Evolutionary conservation across 2,113 vertebrate species (phyloP).

Genomic region (Gnathonemus longibarbis): DNA sequence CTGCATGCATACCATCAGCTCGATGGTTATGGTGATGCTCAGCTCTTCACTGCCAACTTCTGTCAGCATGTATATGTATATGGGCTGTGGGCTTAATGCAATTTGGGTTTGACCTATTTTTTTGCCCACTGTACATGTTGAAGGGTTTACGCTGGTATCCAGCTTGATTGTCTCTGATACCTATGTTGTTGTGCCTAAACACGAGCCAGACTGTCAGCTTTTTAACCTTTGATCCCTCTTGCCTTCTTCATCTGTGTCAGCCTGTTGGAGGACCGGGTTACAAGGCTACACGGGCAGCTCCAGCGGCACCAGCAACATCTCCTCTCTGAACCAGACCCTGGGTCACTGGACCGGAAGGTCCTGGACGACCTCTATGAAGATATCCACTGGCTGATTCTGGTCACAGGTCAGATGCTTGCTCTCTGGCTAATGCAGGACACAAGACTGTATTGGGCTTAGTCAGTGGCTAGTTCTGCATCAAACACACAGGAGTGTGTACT

Average conservation of each 20-base stretch:
- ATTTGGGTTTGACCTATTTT: background rate
- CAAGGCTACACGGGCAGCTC: constrained; percentile 86
- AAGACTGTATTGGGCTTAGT: background rate
- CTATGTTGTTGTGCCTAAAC: background rate
- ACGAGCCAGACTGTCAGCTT: background rate
- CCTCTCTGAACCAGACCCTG: constrained; percentile 75
- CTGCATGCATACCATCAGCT: background rate
- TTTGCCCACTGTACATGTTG: background rate
- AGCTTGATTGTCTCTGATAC: background rate
- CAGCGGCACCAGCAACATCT: constrained; percentile 91
- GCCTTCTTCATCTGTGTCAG: constrained; percentile 47
- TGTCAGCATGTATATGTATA: background rate
- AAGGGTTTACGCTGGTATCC: background rate
- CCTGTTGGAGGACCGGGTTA: constrained; percentile 91
- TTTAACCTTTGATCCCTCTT: background rate
- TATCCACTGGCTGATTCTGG: constrained; percentile 98
- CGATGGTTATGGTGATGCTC: background rate
- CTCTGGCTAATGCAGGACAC: background rate
- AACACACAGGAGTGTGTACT: background rate
- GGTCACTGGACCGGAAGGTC: constrained; percentile 75
- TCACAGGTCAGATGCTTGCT: constrained; percentile 73
- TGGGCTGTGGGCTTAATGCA: background rate
- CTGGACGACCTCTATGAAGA: constrained; percentile 97
- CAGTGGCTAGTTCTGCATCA: background rate
- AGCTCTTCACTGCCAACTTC: background rate